phyloP scores from a whole-genome alignment of 2,797 vertebrate genomes.

The Dipus sagitta region DNA sequence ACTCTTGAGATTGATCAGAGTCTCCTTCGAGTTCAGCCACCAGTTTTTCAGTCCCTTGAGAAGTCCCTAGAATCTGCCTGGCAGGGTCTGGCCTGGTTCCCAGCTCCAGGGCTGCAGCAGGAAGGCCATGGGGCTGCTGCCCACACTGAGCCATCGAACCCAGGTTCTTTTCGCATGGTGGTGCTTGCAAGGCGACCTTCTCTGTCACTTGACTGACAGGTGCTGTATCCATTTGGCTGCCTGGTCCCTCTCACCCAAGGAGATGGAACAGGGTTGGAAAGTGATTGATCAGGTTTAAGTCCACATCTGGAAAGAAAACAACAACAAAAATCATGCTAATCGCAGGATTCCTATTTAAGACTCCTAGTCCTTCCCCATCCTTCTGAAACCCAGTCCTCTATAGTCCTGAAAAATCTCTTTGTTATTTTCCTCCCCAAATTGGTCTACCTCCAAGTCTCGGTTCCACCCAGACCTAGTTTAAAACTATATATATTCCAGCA shows the following conservation, averaged over 20 bases:
- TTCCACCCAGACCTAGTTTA: background rate
- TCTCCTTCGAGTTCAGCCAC: conserved; percentile 39
- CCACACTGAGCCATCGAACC: background rate
- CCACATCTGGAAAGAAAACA: conserved; percentile 62
- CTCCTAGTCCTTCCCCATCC: background rate
- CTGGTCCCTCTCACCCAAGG: conserved; percentile 18
- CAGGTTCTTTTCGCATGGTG: conserved; percentile 41
- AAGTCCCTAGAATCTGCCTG: conserved; percentile 58
- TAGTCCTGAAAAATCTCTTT: background rate
- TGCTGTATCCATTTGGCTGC: conserved; percentile 64
- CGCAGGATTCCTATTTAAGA: background rate
- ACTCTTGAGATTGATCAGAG: background rate
- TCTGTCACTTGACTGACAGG: conserved; percentile 7
- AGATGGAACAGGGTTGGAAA: background rate
- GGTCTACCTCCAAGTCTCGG: background rate
- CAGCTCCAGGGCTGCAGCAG: conserved; percentile 40
- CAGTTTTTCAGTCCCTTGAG: conserved; percentile 78
- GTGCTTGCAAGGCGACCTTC: background rate
- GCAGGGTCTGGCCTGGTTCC: conserved; percentile 63
- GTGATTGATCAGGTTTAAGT: conserved; percentile 5
- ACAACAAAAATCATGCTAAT: conserved; percentile 9
- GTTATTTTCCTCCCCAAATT: background rate
- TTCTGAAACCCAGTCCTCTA: background rate
- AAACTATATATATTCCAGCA: conserved; percentile 10
- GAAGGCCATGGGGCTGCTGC: background rate